Conservation (phyloP, 2,797 vertebrate genomes). For the Rhinella marina region DNA sequence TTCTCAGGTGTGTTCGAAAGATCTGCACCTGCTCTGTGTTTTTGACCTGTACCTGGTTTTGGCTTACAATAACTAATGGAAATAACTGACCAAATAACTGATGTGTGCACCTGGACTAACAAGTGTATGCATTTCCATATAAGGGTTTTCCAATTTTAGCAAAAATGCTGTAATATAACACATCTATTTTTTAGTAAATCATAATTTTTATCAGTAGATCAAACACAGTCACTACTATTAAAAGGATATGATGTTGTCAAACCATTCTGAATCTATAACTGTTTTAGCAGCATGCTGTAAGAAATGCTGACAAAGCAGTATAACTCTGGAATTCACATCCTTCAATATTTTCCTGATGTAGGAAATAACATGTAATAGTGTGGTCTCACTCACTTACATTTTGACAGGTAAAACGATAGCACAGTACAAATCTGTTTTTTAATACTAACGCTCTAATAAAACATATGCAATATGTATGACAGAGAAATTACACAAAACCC, state of each 20-base stretch:
- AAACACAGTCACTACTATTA: background rate
- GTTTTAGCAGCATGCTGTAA: background rate
- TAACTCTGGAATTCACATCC: slow-evolving; percentile 33
- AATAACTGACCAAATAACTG: too few relatives aligned
- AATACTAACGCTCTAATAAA: slow-evolving; percentile 48
- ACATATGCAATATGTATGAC: slow-evolving; percentile 48
- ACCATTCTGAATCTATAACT: background rate
- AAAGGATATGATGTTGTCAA: background rate
- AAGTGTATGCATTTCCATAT: background rate
- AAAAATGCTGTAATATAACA: background rate
- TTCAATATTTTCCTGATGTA: slow-evolving; percentile 50
- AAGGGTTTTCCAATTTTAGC: background rate
- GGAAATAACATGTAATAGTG: slow-evolving; percentile 50
- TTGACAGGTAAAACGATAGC: slow-evolving; percentile 55
- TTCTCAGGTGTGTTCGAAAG: too few relatives aligned
- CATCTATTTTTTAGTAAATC: background rate
- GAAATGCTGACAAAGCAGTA: slow-evolving; percentile 48
- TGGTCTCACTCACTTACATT: slow-evolving; percentile 50
- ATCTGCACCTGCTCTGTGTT: too few relatives aligned
- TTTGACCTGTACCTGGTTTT: too few relatives aligned
- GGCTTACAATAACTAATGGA: too few relatives aligned
- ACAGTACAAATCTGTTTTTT: slow-evolving; percentile 45
- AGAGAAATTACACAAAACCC: slow-evolving; percentile 43
- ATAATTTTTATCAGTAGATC: background rate
- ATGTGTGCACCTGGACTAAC: too few relatives aligned